A percentile compares a stretch with the other conserved stretches of the same genome.
Evolutionary conservation across 2,888 invertebrate genomes (phyloP).

Genomic region (Cataglyphis altisquamis): DNA sequence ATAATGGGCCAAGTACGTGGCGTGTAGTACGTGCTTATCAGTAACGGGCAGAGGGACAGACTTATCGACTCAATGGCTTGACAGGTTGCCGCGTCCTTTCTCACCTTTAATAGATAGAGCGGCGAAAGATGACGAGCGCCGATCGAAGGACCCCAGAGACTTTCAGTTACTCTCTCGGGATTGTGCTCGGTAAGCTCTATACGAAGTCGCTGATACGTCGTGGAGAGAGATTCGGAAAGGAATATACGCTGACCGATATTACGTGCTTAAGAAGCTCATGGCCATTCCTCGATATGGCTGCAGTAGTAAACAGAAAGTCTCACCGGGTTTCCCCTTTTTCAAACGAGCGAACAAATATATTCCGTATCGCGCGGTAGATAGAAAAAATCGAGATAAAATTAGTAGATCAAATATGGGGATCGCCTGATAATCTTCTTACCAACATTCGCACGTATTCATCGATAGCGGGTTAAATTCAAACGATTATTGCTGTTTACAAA

Average conservation of each 20-base stretch:
- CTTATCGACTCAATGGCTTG: slow-evolving; percentile 80
- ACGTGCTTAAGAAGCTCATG: slow-evolving; percentile 57
- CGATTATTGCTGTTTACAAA: slow-evolving; percentile 21
- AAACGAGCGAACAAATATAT: slow-evolving; percentile 52
- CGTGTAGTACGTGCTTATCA: slow-evolving; percentile 75
- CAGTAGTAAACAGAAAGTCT: slow-evolving; percentile 45
- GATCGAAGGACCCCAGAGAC: slow-evolving; percentile 68
- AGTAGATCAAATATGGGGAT: slow-evolving; percentile 42
- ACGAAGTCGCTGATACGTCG: slow-evolving; percentile 53
- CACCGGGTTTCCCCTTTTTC: slow-evolving; percentile 13
- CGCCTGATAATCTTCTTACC: slow-evolving; percentile 36
- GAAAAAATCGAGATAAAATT: slow-evolving; percentile 37
- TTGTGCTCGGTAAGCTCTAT: slow-evolving; percentile 33
- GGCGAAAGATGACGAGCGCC: slow-evolving; percentile 65
- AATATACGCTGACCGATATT: slow-evolving; percentile 56
- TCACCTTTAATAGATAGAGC: slow-evolving; percentile 48
- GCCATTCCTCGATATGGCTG: slow-evolving; percentile 31
- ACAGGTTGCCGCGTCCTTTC: slow-evolving; percentile 65
- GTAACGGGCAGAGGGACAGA: slow-evolving; percentile 78
- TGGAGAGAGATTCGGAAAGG: slow-evolving; percentile 27
- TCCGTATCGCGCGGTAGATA: background rate
- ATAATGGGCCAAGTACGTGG: slow-evolving; percentile 73
- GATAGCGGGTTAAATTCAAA: slow-evolving; percentile 13
- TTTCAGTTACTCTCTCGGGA: slow-evolving; percentile 43
- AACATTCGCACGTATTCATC: background rate